Conservation (phyloP, 2,888 invertebrate species). For the Stegana nigrithorax region DNA sequence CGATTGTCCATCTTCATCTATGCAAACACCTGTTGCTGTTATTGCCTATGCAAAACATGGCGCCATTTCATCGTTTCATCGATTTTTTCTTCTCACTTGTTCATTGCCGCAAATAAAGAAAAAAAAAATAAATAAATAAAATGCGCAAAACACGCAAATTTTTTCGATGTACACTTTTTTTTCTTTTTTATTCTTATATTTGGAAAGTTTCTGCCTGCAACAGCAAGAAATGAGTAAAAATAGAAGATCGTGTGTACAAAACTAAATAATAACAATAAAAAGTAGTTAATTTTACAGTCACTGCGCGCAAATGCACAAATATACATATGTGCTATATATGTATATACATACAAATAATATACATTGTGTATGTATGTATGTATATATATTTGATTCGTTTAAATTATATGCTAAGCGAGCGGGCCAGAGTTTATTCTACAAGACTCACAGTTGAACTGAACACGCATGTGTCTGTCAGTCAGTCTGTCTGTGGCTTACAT, state of each 20-base stretch:
- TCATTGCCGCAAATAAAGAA: slow-evolving; percentile 3
- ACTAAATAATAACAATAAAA: background rate
- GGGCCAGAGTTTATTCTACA: no score
- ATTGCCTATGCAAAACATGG: slow-evolving; percentile 16
- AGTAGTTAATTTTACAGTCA: slow-evolving; percentile 9
- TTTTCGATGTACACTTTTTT: background rate
- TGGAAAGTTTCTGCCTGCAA: background rate
- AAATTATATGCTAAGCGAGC: background rate
- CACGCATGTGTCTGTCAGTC: no score
- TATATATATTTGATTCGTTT: no score
- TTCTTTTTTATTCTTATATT: slow-evolving; percentile 1
- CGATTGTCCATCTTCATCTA: background rate
- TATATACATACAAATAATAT: background rate
- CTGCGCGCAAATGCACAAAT: slow-evolving; percentile 6
- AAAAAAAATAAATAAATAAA: no score
- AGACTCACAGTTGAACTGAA: no score
- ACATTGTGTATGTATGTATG: background rate
- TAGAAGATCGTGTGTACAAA: no score
- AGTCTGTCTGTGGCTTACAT: background rate
- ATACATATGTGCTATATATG: no score
- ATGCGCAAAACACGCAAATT: slow-evolving; percentile 4
- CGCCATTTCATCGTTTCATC: slow-evolving; percentile 9
- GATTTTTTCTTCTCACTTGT: background rate
- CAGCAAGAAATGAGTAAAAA: no score
- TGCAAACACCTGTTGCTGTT: background rate